Evolutionary conservation across 2,797 vertebrate species (phyloP).

Genomic region (Enteromius viviparus): DNA sequence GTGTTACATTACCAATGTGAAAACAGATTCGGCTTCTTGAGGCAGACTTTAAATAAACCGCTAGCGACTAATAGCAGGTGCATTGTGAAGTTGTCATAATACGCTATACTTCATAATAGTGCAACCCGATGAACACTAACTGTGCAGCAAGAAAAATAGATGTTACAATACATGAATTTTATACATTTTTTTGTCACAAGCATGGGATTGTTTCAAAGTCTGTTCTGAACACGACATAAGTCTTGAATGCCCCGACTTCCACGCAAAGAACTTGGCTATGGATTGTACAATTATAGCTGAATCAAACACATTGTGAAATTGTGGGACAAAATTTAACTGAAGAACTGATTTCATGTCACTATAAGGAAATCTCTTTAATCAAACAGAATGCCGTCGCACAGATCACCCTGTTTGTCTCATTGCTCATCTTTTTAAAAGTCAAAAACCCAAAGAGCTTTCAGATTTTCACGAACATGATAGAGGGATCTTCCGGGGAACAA

Average conservation of each 20-base stretch:
- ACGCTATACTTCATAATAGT: background rate
- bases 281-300: background rate
- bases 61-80: background rate
- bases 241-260: background rate
- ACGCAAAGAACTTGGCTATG: background rate
- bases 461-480: slow-evolving; percentile 20
- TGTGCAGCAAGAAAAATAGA: background rate
- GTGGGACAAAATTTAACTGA: background rate
- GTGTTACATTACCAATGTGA: background rate
- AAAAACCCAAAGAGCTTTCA: slow-evolving; percentile 16
- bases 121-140: background rate
- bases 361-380: background rate
- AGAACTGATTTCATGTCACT: background rate
- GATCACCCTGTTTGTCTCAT: background rate
- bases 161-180: background rate
- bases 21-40: background rate
- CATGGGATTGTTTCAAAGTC: background rate
- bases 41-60: background rate
- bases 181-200: too few relatives aligned
- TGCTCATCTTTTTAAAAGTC: slow-evolving; percentile 16
- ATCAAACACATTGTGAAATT: background rate
- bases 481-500: slow-evolving; percentile 18
- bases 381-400: background rate
- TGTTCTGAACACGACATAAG: background rate
- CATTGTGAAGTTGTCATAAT: background rate